phyloP scores from a whole-genome alignment of 2,797 vertebrate species.

The Rhynchotus rufescens region DNA sequence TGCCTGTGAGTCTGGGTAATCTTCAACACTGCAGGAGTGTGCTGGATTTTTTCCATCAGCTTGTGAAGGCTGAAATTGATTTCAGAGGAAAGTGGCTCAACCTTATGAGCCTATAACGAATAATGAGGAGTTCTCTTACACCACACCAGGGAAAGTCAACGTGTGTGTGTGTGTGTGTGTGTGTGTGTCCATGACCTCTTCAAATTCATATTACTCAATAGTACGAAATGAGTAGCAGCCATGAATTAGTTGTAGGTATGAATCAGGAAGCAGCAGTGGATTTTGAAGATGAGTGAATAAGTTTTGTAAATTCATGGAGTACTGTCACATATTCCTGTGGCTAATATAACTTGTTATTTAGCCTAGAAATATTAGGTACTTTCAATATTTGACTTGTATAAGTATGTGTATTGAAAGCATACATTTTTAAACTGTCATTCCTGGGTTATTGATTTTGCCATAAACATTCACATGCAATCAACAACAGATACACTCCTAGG shows the following conservation, averaged over 20 bases:
- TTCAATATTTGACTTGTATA: constrained; percentile 7
- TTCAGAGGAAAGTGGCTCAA: not conserved
- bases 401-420: not conserved
- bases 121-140: constrained; percentile 6
- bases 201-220: not conserved
- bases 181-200: not conserved
- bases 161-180: not conserved
- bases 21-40: not conserved
- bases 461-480: not conserved
- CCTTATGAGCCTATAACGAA: not conserved
- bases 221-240: constrained; percentile 24
- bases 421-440: not conserved
- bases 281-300: constrained; percentile 31
- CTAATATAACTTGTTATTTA: constrained; percentile 45
- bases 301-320: not conserved
- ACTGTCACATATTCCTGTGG: constrained; percentile 18
- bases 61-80: not conserved
- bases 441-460: not conserved
- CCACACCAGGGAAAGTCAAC: not conserved
- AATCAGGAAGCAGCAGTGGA: constrained; percentile 48
- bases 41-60: not conserved
- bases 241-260: constrained; percentile 46
- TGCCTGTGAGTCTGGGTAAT: constrained; percentile 25
- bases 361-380: constrained; percentile 36
- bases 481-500: not conserved